Evolutionary conservation across 2,888 invertebrate species (phyloP).

Genomic region (Drosophila colorata): DNA sequence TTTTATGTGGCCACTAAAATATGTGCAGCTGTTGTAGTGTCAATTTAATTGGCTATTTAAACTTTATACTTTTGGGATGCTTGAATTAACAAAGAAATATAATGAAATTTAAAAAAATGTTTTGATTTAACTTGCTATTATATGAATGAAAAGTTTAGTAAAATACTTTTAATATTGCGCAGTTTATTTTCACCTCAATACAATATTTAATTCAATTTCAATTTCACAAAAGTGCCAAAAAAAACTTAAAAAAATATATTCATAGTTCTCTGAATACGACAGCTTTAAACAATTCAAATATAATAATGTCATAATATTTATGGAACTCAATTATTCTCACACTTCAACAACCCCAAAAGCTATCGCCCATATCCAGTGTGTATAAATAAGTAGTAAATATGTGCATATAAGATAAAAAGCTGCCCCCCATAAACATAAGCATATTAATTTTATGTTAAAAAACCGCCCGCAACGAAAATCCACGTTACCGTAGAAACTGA

Average conservation of each 20-base stretch:
- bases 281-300: no score
- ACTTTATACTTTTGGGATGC: background rate
- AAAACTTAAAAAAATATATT: no score
- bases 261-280: no score
- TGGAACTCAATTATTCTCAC: constrained; percentile 12
- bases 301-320: constrained; percentile 4
- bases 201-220: no score
- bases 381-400: constrained; percentile 21
- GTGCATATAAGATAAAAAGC: constrained; percentile 1
- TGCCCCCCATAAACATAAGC: constrained; percentile 6
- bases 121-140: no score
- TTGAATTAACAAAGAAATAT: background rate
- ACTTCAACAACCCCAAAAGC: constrained; percentile 9
- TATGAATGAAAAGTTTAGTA: no score
- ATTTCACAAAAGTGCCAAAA: no score
- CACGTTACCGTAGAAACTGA: constrained; percentile 1
- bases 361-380: background rate
- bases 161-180: no score
- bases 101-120: no score
- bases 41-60: background rate
- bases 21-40: background rate
- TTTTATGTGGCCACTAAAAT: constrained; percentile 7
- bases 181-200: no score
- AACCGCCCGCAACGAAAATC: background rate
- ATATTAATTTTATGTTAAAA: constrained; percentile 32